Percentiles rank a stretch among this genome's conserved stretches.
Evolutionary conservation across 2,888 invertebrate species (phyloP).

Genomic region (Vesta saturnalis): DNA sequence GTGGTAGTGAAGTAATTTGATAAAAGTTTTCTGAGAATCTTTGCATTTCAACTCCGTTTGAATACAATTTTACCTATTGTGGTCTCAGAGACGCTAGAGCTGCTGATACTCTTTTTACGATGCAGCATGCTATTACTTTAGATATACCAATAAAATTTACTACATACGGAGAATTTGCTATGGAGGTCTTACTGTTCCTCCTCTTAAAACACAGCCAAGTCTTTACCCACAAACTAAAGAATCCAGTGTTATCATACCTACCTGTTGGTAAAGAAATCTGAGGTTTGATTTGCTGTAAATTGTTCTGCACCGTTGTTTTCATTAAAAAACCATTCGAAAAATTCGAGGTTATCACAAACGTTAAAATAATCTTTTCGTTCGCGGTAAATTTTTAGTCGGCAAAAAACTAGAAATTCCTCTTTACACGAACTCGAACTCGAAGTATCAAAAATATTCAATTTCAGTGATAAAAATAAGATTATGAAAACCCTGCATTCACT

Average conservation of each 20-base stretch:
- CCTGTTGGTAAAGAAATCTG: constrained; percentile 7
- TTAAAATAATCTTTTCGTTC: too few relatives aligned
- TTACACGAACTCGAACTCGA: constrained; percentile 14
- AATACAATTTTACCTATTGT: constrained; percentile 36
- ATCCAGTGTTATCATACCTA: background rate
- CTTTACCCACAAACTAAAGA: background rate
- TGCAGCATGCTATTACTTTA: constrained; percentile 26
- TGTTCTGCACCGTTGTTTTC: background rate
- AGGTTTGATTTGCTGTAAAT: constrained; percentile 5
- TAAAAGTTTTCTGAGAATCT: constrained; percentile 32
- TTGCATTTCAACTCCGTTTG: constrained; percentile 26
- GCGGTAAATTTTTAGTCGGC: constrained; percentile 10
- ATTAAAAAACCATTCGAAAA: constrained; percentile 16
- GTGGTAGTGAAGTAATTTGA: constrained; percentile 40
- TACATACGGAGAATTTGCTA: constrained; percentile 23
- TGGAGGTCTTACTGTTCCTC: constrained; percentile 2
- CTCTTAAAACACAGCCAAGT: background rate
- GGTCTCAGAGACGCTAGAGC: constrained; percentile 21
- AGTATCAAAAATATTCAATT: too few relatives aligned
- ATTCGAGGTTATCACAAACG: constrained; percentile 4
- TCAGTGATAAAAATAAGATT: too few relatives aligned
- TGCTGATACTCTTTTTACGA: too few relatives aligned
- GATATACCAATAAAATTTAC: constrained; percentile 26
- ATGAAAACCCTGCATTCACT: too few relatives aligned
- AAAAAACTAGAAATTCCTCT: constrained; percentile 8